phyloP scores from a whole-genome alignment of 2,888 invertebrate species.

The Philereme vetulata region DNA sequence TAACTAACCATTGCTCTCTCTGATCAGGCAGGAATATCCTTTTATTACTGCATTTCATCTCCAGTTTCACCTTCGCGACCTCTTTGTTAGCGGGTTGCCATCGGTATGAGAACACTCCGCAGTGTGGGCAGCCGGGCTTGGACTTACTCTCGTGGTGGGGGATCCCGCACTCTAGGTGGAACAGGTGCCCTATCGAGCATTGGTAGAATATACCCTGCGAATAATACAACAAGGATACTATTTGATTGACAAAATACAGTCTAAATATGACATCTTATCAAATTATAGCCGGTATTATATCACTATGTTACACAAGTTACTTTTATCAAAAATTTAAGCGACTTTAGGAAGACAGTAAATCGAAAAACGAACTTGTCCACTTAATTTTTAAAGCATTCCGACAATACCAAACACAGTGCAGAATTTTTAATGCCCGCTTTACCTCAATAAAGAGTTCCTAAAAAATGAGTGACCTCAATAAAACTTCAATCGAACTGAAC shows the following conservation, averaged over 20 bases:
- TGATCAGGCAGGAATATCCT: constrained; percentile 72
- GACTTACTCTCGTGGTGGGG: constrained; percentile 55
- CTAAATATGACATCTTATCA: not conserved
- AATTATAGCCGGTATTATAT: no score
- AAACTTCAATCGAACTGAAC: no score
- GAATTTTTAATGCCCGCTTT: no score
- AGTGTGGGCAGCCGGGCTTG: constrained; percentile 73
- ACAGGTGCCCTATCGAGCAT: constrained; percentile 91
- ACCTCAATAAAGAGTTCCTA: no score
- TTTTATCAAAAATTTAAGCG: no score
- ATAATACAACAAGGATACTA: not conserved
- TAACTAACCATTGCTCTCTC: constrained; percentile 67
- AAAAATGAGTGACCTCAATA: no score
- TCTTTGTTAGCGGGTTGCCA: constrained; percentile 66
- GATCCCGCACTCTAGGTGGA: constrained; percentile 92
- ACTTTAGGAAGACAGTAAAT: no score
- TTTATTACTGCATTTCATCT: constrained; percentile 66
- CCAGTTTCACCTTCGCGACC: constrained; percentile 55
- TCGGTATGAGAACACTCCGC: constrained; percentile 65
- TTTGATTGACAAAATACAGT: not conserved
- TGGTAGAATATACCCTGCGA: constrained; percentile 91
- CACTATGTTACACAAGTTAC: no score
- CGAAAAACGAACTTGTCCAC: no score
- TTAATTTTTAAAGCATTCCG: no score
- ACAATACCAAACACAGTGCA: no score